Base-by-base conservation (phyloP, 2,113 vertebrate species). In the Catharus minimus region DNA sequence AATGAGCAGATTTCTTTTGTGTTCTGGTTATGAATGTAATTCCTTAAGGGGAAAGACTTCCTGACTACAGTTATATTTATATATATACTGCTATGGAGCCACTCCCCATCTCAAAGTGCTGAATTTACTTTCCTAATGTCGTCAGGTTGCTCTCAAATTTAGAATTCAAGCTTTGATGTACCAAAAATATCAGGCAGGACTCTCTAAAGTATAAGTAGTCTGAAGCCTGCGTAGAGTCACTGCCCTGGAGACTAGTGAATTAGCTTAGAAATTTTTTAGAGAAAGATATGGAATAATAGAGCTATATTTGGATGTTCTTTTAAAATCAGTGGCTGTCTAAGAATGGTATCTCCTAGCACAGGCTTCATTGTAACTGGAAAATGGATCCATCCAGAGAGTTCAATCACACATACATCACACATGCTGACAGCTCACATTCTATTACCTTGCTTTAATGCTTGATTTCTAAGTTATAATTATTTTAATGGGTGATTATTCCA, bases 391-490 rank as follows among this genome's bases (percentile, higher is more conserved):
- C 83, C 46, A 44, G 17, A 2, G 58, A 89, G 43, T 66, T 87
- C 71, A 76, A 50, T 79, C 79, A 84, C n/a, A 82, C 47, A 23
- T 61, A 17, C 32, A 58, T 73, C 43, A 38, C 30, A 43, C 7
- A 69, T 50, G 26, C 38, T 94, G 92, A 86, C 62, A 88, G 73
- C 62, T 88, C 86, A 67, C 43, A 47, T 58, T 79, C 56, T 57
- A 72, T 91, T 73, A 52, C 76, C 69, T 89, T 92, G 60, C 47
- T 79, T 72, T 57, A 77, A 73, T 62, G 76, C 64, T 67, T 32
- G 30, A 52, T 80, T 95, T 95, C 21, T 64, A 83, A 93, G 72
- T 92, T 62, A 56, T 80, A 74, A 92, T 83, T 95, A 90, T 84
- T 88, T 74, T 94, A 92, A 58, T 82, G 38, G 64, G 23, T 72